phyloP scores from a whole-genome alignment of 2,888 invertebrate species.

The Orchesella flavescens region DNA sequence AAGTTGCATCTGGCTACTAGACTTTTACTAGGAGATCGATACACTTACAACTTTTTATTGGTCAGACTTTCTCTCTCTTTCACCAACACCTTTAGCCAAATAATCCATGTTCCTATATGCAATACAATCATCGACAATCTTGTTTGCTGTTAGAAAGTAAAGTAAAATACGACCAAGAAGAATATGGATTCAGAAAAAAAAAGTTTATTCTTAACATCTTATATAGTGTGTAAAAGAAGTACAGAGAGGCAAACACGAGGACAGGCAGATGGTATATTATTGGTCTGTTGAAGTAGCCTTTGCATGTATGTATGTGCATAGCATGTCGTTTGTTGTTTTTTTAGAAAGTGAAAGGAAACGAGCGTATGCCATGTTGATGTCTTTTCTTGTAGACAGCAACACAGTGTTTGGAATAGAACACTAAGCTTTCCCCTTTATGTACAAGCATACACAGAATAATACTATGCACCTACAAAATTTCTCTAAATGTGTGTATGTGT shows the following conservation, averaged over 20 bases:
- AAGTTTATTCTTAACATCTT: too few relatives aligned
- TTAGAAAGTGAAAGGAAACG: neutral
- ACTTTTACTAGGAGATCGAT: too few relatives aligned
- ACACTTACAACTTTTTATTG: too few relatives aligned
- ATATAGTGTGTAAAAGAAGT: neutral
- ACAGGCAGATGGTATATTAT: slow-evolving; percentile 6
- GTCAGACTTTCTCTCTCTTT: neutral
- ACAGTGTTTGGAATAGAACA: slow-evolving; percentile 22
- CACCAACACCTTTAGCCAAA: neutral
- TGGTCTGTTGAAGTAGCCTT: neutral
- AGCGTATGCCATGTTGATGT: slow-evolving; percentile 15
- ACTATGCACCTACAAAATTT: neutral
- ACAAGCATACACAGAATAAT: slow-evolving; percentile 6
- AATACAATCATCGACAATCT: neutral
- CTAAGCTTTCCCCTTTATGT: slow-evolving; percentile 36
- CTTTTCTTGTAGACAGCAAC: slow-evolving; percentile 14
- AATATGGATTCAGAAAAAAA: neutral
- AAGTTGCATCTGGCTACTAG: neutral
- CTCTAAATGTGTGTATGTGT: neutral
- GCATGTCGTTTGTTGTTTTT: slow-evolving; percentile 13
- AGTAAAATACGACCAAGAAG: slow-evolving; percentile 1
- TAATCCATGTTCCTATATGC: slow-evolving; percentile 4
- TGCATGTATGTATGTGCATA: neutral
- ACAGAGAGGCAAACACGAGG: neutral
- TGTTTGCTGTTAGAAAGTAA: neutral